These are phyloP conservation scores for Ctenosaura bakeri DNA, from an alignment of 2,797 vertebrate species.

Conservation along the genomic window DNA sequence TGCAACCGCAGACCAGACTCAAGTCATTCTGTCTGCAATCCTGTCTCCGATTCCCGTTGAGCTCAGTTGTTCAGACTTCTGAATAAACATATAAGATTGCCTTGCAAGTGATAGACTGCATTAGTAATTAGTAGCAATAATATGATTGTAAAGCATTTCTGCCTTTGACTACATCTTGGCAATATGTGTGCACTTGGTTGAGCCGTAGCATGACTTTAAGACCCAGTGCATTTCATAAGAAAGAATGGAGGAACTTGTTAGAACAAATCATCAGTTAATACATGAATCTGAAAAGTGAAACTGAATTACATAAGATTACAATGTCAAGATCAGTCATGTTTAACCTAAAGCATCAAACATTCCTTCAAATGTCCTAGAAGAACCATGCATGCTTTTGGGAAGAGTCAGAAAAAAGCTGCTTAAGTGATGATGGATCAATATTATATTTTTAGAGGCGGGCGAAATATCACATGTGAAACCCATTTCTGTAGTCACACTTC, in stretches of 20 bases:
- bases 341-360: background rate
- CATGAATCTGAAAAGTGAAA: slow-evolving; percentile 13
- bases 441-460: background rate
- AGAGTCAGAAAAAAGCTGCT: slow-evolving; percentile 25
- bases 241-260: background rate
- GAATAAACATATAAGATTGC: too few species aligned
- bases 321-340: background rate
- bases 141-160: too few species aligned
- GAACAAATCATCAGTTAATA: background rate
- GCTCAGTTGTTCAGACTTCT: too few species aligned
- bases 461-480: slow-evolving; percentile 38
- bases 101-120: too few species aligned
- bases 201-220: background rate
- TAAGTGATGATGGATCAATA: slow-evolving; percentile 6
- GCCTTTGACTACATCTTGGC: too few species aligned
- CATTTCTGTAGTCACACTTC: too few species aligned
- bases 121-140: too few species aligned
- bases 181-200: too few species aligned
- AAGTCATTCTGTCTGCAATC: too few species aligned
- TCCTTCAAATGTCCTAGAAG: slow-evolving; percentile 31
- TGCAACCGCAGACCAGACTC: too few species aligned
- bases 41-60: too few species aligned
- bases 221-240: background rate
- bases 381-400: background rate
- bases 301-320: background rate